Conservation (phyloP, 2,888 invertebrate genomes). For the Eumacrocentrus americanus region DNA sequence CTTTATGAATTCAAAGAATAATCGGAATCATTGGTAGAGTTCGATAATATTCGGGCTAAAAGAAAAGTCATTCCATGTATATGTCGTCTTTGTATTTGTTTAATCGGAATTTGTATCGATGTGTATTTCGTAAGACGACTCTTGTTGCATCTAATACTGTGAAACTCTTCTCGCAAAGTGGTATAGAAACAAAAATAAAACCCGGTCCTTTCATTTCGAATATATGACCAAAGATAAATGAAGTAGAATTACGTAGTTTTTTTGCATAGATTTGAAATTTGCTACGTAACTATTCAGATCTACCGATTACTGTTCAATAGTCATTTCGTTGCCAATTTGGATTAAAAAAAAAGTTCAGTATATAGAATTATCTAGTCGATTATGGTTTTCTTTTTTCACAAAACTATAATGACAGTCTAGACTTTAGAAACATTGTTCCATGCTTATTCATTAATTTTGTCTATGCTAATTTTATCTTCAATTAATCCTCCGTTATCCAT, state of each 20-base stretch:
- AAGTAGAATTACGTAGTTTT: slow-evolving; percentile 22
- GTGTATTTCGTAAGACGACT: not conserved
- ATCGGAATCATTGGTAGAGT: no score
- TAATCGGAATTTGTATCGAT: not conserved
- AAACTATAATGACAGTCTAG: slow-evolving; percentile 12
- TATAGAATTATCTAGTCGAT: slow-evolving; percentile 30
- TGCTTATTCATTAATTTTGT: not conserved
- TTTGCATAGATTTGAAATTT: slow-evolving; percentile 18
- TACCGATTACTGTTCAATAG: not conserved
- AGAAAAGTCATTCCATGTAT: slow-evolving; percentile 20
- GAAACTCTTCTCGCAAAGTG: not conserved
- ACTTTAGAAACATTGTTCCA: not conserved
- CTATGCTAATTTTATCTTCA: not conserved
- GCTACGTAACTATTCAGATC: slow-evolving; percentile 24
- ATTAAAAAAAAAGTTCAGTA: slow-evolving; percentile 17
- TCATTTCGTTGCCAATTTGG: slow-evolving; percentile 11
- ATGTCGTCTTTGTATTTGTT: not conserved
- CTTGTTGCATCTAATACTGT: not conserved
- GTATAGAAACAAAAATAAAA: not conserved
- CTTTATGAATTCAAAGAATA: no score
- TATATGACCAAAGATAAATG: slow-evolving; percentile 36
- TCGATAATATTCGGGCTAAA: not conserved
- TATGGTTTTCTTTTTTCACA: slow-evolving; percentile 22
- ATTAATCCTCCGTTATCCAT: not conserved
- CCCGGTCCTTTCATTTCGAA: slow-evolving; percentile 12